Percentiles rank a stretch among this genome's conserved stretches.
Evolutionary conservation across 2,797 vertebrate species (phyloP).

Genomic region (Tiaroga cobitis): DNA sequence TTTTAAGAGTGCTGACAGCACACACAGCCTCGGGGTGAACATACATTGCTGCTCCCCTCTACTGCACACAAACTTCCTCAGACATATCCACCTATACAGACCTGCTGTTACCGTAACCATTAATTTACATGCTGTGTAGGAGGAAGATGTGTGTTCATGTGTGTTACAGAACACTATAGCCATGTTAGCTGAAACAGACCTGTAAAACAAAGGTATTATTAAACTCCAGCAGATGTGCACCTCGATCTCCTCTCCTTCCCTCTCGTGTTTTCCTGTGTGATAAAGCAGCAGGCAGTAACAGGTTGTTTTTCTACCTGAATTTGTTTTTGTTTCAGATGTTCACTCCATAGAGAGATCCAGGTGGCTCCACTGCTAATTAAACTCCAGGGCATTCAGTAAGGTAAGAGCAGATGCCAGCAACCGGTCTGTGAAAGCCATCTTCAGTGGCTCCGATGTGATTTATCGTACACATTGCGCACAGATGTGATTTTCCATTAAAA

Average conservation of each 20-base stretch:
- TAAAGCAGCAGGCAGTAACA: conserved; percentile 52
- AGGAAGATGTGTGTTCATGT: conserved; percentile 7
- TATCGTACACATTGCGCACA: conserved; percentile 17
- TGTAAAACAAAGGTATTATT: conserved; percentile 52
- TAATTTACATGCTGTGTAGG: conserved; percentile 33
- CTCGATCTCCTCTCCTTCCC: conserved; percentile 14
- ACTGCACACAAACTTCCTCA: conserved; percentile 9
- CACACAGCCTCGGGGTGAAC: conserved; percentile 36
- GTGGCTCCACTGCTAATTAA: conserved; percentile 62
- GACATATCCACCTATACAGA: conserved; percentile 24
- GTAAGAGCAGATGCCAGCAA: conserved; percentile 54
- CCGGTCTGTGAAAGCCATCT: conserved; percentile 51
- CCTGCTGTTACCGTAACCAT: conserved; percentile 46
- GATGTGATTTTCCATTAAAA: conserved; percentile 45
- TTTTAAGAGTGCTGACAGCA: conserved; percentile 45
- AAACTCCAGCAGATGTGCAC: conserved; percentile 54
- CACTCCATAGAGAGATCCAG: conserved; percentile 57
- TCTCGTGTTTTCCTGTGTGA: conserved; percentile 39
- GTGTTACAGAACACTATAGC: conserved; percentile 10
- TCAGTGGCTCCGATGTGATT: conserved; percentile 41
- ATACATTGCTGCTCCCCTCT: conserved; percentile 21
- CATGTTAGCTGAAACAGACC: conserved; percentile 35
- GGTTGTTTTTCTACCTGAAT: conserved; percentile 61
- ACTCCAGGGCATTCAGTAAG: conserved; percentile 54
- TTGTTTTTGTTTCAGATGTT: conserved; percentile 58